Evolutionary conservation across 2,888 invertebrate genomes (phyloP), one percentile per base, ranked within the genome.

Genomic region (Kuschelorhynchus macadamiae): DNA sequence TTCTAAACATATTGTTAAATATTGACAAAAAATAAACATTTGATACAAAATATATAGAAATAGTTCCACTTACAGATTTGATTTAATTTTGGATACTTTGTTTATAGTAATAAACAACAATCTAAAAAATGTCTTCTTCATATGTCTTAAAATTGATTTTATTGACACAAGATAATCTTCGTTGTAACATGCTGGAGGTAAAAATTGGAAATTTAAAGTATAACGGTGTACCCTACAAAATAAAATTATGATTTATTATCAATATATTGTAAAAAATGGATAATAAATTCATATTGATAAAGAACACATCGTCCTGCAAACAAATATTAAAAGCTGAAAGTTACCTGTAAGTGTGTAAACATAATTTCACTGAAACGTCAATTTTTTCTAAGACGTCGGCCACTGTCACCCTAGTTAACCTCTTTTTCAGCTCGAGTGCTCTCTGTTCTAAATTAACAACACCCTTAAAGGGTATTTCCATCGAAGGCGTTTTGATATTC

Each of bases 401-500:
- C 2, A 98, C 85, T 0, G 90, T 90, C 0, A 97, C 94, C 74
- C 89, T 88, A 49, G 92, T 95, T 32, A 98, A 85, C 76, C 88
- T 89, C 55, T 90, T 87, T 62, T 91, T 86, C 11, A 97, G 81
- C 65, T 86, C 88, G 67, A 93, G 91, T 0, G 94, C 91, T 64
- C 85, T 83, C 11, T 84, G 84, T 41, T 85, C 82, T 2, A 88
- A 75, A 75, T 87, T 81, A 0, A 83, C 76, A 0, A 88, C 74
- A 20, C 86, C 76, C 0, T 82, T 76, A 72, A 98, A 93, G 0
- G 97, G 97, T 73, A 97, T 92, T 78, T 96, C 96, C 94, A 98
- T 96, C 55, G 92, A 93, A 0, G 99, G 99, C 0, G 99, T 99
- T 83, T 96, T 95, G 9, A 98, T 93, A 68, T 91, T 92, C n/a